Evolutionary conservation across 1,140 invertebrate genomes (phyloP).

Genomic region (Lanistes nyassanus): DNA sequence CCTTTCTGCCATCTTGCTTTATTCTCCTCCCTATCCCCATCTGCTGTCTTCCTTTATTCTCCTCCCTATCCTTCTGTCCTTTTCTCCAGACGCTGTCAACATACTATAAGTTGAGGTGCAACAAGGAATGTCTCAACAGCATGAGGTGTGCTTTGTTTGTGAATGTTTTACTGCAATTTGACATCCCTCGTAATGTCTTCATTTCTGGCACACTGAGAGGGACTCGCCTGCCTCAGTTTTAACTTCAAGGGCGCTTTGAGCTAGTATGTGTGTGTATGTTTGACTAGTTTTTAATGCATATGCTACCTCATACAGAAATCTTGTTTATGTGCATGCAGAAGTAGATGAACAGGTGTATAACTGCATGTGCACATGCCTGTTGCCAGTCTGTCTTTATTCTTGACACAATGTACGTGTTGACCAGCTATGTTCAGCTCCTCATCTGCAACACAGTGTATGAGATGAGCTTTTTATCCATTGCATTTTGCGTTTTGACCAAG

Average conservation of each 20-base stretch:
- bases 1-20: not conserved
- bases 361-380: not conserved
- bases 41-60: not conserved
- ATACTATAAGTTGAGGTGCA: not conserved
- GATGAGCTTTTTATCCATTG: constrained; percentile 8
- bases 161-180: not conserved
- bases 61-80: not conserved
- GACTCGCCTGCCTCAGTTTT: not conserved
- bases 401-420: no score
- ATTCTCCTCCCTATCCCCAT: not conserved
- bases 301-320: no score
- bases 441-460: no score
- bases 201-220: not conserved
- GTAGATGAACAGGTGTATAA: no score
- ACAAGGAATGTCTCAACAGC: no score
- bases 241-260: not conserved
- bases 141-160: no score
- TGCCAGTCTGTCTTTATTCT: no score
- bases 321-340: no score
- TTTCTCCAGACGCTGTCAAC: not conserved
- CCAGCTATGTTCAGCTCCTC: no score
- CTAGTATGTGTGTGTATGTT: constrained; percentile 2
- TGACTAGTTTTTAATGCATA: no score
- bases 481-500: not conserved
- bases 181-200: not conserved